Conservation (phyloP, 2,797 vertebrate species). For the Cygnus olor region DNA sequence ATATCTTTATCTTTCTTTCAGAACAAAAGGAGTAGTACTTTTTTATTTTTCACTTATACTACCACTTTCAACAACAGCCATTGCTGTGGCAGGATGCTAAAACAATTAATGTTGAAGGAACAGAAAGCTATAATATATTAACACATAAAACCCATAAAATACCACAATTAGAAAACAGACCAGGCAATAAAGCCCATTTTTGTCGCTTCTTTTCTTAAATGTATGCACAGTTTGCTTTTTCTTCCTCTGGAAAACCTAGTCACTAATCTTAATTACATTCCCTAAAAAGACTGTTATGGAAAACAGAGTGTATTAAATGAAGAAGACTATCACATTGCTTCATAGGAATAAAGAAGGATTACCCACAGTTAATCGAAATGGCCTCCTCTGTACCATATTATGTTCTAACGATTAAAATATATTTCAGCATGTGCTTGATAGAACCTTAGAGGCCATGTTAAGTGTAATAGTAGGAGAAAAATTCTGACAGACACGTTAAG, state of each 20-base stretch:
- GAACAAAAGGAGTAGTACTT: not conserved
- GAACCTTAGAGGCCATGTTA: not conserved
- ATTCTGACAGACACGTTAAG: not conserved
- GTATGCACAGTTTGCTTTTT: conserved; percentile 35
- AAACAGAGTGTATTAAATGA: conserved; percentile 49
- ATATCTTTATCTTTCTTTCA: not conserved
- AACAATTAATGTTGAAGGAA: conserved; percentile 13
- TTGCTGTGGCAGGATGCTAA: not conserved
- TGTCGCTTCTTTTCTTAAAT: not conserved
- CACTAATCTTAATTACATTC: conserved; percentile 55
- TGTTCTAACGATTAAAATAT: conserved; percentile 23
- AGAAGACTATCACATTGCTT: conserved; percentile 18
- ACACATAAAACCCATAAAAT: not conserved
- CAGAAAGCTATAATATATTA: conserved; percentile 16
- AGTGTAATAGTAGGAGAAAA: conserved; percentile 5
- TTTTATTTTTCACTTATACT: not conserved
- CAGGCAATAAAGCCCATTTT: conserved; percentile 33
- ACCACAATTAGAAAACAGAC: conserved; percentile 14
- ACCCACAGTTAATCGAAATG: conserved; percentile 31
- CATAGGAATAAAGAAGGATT: conserved; percentile 30
- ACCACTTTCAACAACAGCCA: not conserved
- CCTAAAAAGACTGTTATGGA: conserved; percentile 30
- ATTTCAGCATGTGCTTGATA: conserved; percentile 11
- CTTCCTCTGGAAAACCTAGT: not conserved
- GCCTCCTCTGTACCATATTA: conserved; percentile 3